Evolutionary conservation across 2,888 invertebrate species (phyloP).

Genomic region (Odontomyia ornata): DNA sequence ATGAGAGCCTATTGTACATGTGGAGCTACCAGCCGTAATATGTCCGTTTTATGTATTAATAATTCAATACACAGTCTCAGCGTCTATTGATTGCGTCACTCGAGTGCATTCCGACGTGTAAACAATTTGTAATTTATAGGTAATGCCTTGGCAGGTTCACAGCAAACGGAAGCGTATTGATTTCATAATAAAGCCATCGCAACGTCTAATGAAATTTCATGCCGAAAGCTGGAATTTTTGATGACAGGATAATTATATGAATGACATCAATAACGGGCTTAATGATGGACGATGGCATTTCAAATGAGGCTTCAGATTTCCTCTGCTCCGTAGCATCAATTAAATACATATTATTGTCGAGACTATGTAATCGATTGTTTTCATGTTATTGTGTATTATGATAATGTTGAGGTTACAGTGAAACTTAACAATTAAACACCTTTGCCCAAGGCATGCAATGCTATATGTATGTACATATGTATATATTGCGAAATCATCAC

Average conservation of each 20-base stretch:
- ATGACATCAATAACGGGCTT: background rate
- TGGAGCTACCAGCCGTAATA: background rate
- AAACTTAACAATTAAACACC: too few species aligned
- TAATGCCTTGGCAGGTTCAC: background rate
- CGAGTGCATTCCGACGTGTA: slow-evolving; percentile 5
- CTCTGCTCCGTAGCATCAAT: too few species aligned
- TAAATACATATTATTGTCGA: too few species aligned
- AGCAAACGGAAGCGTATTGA: background rate
- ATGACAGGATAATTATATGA: background rate
- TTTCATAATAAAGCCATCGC: background rate
- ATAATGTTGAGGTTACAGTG: too few species aligned
- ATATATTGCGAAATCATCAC: too few species aligned
- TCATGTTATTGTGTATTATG: too few species aligned
- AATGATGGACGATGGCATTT: too few species aligned
- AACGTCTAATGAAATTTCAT: background rate
- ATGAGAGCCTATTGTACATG: background rate
- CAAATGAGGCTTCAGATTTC: too few species aligned
- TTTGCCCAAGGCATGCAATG: too few species aligned
- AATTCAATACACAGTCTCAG: slow-evolving; percentile 8
- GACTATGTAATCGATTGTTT: too few species aligned
- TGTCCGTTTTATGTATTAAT: background rate
- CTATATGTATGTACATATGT: too few species aligned
- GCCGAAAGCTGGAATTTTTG: background rate
- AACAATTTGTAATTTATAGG: slow-evolving; percentile 2
- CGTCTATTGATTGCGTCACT: background rate